Percentiles rank a stretch among this genome's conserved stretches.
These are phyloP conservation scores for Macrosiphum euphorbiae DNA, from an alignment of 2,888 invertebrate genomes.

Conservation along the genomic window DNA sequence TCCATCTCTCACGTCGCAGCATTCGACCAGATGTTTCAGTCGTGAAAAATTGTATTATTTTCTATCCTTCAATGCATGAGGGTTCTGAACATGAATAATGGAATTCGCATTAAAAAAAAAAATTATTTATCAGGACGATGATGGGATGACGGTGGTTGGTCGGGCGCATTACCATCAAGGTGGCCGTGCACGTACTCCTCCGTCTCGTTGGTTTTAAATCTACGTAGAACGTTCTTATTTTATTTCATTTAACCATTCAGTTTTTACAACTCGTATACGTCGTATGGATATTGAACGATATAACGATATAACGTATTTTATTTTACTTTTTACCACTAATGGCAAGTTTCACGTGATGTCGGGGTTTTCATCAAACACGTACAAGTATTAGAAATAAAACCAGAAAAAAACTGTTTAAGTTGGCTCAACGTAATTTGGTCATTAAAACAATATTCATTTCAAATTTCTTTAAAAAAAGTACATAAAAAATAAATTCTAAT, in stretches of 20 bases:
- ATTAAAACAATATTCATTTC: background rate
- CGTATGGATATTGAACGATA: background rate
- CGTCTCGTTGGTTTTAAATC: background rate
- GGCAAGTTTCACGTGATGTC: background rate
- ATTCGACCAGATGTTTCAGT: constrained; percentile 30
- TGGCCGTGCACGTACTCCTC: background rate
- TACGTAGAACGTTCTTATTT: background rate
- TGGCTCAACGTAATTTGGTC: background rate
- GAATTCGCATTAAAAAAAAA: constrained; percentile 11
- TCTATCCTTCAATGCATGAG: background rate
- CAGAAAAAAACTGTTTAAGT: background rate
- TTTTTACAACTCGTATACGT: background rate
- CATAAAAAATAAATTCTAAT: background rate
- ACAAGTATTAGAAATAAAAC: background rate
- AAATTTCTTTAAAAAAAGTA: background rate
- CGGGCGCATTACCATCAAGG: background rate
- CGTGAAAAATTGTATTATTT: constrained; percentile 27
- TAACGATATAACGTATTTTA: background rate
- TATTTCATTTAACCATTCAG: background rate
- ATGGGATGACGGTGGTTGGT: background rate
- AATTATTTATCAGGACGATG: background rate
- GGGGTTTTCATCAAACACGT: background rate
- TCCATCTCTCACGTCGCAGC: background rate
- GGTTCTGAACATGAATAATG: constrained; percentile 22
- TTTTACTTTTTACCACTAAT: background rate